These are phyloP conservation scores for Gymnoscopelus braueri DNA, from an alignment of 2,797 vertebrate species.

Conservation along the genomic window DNA sequence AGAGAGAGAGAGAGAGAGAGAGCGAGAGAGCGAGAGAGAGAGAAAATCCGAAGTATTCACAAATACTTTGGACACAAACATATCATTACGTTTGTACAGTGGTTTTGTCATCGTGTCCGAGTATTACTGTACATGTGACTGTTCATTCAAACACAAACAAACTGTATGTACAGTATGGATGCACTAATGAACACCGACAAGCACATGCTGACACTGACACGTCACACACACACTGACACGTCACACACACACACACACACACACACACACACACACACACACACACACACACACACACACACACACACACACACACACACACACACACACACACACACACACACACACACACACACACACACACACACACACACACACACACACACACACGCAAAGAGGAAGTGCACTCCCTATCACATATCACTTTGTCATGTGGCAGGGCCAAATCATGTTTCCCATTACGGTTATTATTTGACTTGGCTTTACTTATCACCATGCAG, in stretches of 20 bases:
- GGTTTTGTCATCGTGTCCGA: too few relatives aligned
- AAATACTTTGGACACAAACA: too few relatives aligned
- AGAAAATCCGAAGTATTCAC: too few relatives aligned
- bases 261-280: background rate
- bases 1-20: too few relatives aligned
- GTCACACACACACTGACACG: conserved; percentile 2
- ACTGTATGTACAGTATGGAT: background rate
- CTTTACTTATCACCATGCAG: conserved; percentile 49
- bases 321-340: conserved; percentile 5
- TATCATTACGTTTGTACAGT: too few relatives aligned
- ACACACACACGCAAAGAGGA: background rate
- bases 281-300: conserved; percentile 1
- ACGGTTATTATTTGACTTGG: conserved; percentile 53
- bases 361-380: background rate
- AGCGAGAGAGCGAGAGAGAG: too few relatives aligned
- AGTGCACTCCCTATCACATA: conserved; percentile 34
- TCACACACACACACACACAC: background rate
- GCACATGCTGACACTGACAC: background rate
- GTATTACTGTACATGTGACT: too few relatives aligned
- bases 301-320: background rate
- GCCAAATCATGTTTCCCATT: conserved; percentile 54
- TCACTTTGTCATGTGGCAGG: conserved; percentile 10
- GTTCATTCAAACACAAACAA: too few relatives aligned
- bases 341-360: conserved; percentile 8
- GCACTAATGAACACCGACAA: conserved; percentile 14